Base-by-base conservation (phyloP, 2,113 vertebrate species). In the Alosa alosa region DNA sequence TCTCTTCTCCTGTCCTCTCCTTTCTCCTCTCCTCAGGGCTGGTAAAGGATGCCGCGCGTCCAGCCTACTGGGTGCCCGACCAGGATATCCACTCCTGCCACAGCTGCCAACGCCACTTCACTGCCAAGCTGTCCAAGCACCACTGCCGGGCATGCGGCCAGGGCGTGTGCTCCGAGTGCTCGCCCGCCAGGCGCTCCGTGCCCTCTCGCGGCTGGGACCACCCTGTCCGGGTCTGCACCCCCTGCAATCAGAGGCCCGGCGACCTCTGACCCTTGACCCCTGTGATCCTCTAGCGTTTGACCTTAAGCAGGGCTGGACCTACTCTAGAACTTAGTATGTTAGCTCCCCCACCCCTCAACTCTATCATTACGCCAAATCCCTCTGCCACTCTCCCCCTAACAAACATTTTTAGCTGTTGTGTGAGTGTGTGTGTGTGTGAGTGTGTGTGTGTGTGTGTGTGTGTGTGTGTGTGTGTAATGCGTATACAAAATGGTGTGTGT, bases 201-300 rank as follows among this genome's bases (percentile, higher is more conserved):
- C 97, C 98, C 22, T 98, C 98, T 22, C 95, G 98, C 0, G 98
- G 98, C 86, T 99, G 98, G 98, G 97, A 99, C 95, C 98, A 99
- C 92, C 97, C 97, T 0, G 98, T 99, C 87, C 95, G 98, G 89
- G 97, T 99, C 86, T 99, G 98, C 91, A 95, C 95, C 89, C 94
- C 95, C 87, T 99, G 98, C 95, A 96, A 94, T 96, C 97, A 99
- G 95, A 99, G 98, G 93, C 93, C 97, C 0, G 97, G 97, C 52
- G 98, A 99, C 81, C 98, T 99, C 94, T 99, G 72, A 78, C 72
- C 25, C 68, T 11, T 72, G n/a, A 72, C n/a, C 64, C 25, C 64
- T 31, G 2, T 72, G 64, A 72, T 6, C 72, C 9, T 72, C 9
- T 31, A 39, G 31, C 2, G 31, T 36, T 36, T 39, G 36, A 78